Evolutionary conservation across 2,888 invertebrate species (phyloP), one percentile per base, ranked within the genome.

Genomic region (Diachrysia chrysitis): DNA sequence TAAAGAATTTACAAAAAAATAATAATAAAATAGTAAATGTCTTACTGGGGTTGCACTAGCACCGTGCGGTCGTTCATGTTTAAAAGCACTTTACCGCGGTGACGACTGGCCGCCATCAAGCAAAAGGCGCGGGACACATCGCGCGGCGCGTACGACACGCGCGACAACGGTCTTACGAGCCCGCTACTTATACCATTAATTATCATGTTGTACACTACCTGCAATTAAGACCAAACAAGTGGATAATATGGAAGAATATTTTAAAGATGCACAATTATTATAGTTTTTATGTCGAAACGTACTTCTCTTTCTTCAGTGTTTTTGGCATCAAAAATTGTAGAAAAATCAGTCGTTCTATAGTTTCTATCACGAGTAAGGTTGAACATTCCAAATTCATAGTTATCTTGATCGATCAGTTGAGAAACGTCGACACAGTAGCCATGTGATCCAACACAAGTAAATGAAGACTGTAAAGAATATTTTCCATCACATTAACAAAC

Each of bases 151-250:
- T 85, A 91, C 19, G 84, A 80, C 5, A 90, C 84, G 6, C 89
- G 85, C 0, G 90, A 79, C 42, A 93, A 64, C 0, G 93, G 93
- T 5, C 86, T 84, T 16, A 93, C 92, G 67, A 85, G 88, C 0
- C 93, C 93, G 0, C 71, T 78, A 0, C 76, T 64, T 29, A 93
- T 91, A 2, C 93, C 92, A 10, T 90, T 88, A 19, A 83, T 83
- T 25, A 92, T 57, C 71, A 90, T 66, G 0, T 23, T 6, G 37
- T 88, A 90, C 14, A 92, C 56, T 4, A 56, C 65, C 88, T 90
- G 79, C 7, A 63, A 75, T 32, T 32, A 32, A 32, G 32, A 32
- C 10, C 32, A 32, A 32, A 32, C 32, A 32, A 9, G 10, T 32
- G 32, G 10, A 10, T 29, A 29, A 29, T 29, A 29, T 7, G 29